Evolutionary conservation across 1,140 invertebrate species (phyloP).

Genomic region (Heliconius himera): DNA sequence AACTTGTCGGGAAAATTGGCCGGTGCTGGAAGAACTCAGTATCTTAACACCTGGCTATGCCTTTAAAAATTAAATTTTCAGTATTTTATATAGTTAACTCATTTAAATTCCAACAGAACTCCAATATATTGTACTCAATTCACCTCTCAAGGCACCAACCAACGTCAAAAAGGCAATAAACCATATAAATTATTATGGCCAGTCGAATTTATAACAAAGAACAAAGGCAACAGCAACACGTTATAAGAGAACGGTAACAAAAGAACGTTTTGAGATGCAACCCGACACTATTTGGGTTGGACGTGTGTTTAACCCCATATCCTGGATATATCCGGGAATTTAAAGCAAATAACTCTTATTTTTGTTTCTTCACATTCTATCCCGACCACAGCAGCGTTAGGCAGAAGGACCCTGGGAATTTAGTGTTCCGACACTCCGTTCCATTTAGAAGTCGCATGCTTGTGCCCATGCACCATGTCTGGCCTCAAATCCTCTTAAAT

Average conservation of each 20-base stretch:
- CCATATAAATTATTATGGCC: slow-evolving; percentile 11
- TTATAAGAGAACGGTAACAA: slow-evolving; percentile 2
- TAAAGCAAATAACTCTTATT: neutral
- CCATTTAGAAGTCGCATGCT: too few species aligned
- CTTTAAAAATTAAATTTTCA: too few species aligned
- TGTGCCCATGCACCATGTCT: too few species aligned
- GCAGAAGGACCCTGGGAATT: too few species aligned
- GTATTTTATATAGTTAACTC: too few species aligned
- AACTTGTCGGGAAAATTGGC: too few species aligned
- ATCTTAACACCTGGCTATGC: too few species aligned
- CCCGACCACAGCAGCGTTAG: too few species aligned
- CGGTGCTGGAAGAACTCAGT: too few species aligned
- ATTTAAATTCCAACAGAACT: neutral
- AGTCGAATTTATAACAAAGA: slow-evolving; percentile 12
- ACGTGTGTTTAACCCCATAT: neutral
- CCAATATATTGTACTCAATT: neutral
- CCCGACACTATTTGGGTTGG: neutral
- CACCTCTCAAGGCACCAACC: neutral
- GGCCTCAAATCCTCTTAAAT: too few species aligned
- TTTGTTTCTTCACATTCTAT: too few species aligned
- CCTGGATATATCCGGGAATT: neutral
- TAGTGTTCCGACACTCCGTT: too few species aligned
- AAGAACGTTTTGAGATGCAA: slow-evolving; percentile 5
- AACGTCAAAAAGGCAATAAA: slow-evolving; percentile 11
- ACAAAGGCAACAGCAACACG: neutral